Conservation (phyloP, 2,888 invertebrate species). For the Polydrusus cervinus region DNA sequence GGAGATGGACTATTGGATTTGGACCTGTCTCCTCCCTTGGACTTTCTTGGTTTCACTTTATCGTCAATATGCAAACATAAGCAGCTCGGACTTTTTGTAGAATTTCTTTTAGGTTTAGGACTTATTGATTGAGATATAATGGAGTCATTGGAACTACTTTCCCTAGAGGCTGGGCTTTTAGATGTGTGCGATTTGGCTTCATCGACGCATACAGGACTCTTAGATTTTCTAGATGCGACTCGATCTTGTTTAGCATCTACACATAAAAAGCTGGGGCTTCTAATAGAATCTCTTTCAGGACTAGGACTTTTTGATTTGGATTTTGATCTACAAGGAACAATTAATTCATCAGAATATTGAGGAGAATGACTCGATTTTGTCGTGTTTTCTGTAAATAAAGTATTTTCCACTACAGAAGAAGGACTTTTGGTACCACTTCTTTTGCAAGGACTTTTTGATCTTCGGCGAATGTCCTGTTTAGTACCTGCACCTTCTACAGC, state of each 20-base stretch:
- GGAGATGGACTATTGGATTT: slow-evolving; percentile 17
- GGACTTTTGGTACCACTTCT: not conserved
- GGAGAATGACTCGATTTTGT: not conserved
- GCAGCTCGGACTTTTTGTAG: not conserved
- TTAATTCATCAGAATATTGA: not conserved
- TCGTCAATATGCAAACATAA: not conserved
- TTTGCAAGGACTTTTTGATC: slow-evolving; percentile 1
- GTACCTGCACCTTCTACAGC: not conserved
- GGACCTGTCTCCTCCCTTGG: slow-evolving; percentile 2
- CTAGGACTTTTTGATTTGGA: slow-evolving; percentile 32
- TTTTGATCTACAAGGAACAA: slow-evolving; percentile 4
- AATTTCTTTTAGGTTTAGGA: slow-evolving; percentile 14
- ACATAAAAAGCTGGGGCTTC: slow-evolving; percentile 3
- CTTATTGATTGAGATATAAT: slow-evolving; percentile 24
- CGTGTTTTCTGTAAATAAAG: not conserved
- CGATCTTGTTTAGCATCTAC: not conserved
- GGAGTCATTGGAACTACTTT: not conserved
- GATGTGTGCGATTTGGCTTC: slow-evolving; percentile 12
- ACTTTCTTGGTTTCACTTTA: not conserved
- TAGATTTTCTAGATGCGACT: too few relatives aligned
- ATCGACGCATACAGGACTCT: not conserved
- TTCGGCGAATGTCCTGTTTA: slow-evolving; percentile 13
- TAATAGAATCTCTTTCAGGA: not conserved
- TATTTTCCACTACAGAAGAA: not conserved
- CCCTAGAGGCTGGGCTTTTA: slow-evolving; percentile 8